A percentile compares a stretch with the other conserved stretches of the same genome.
phyloP scores from a whole-genome alignment of 2,113 vertebrate genomes.

The Labeo catla region DNA sequence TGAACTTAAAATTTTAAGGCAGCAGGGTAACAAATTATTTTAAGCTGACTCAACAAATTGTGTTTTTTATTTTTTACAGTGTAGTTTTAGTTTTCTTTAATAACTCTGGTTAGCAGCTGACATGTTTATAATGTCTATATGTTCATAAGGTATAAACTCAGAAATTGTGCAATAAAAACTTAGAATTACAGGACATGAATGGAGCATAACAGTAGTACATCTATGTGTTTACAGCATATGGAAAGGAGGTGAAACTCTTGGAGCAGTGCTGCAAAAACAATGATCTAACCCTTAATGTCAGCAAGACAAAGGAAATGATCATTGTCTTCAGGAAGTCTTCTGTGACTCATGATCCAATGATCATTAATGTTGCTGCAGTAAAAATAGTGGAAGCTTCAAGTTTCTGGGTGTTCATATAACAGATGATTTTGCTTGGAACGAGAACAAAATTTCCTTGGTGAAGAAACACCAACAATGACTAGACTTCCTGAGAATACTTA shows the following conservation, averaged over 20 bases:
- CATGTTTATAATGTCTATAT: too few relatives aligned
- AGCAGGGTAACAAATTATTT: too few relatives aligned
- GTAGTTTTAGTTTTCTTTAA: too few relatives aligned
- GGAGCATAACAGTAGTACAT: too few relatives aligned
- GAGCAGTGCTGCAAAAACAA: not conserved
- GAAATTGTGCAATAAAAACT: too few relatives aligned
- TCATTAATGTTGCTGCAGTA: not conserved
- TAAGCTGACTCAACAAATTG: too few relatives aligned
- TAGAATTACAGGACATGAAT: too few relatives aligned
- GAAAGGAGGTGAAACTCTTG: not conserved
- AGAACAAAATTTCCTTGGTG: not conserved
- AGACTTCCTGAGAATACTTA: not conserved
- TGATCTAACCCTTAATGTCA: not conserved
- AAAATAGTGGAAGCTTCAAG: not conserved
- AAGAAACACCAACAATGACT: not conserved
- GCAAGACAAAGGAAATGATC: not conserved
- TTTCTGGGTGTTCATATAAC: not conserved
- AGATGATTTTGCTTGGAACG: not conserved
- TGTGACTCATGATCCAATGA: not conserved
- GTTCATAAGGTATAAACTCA: too few relatives aligned
- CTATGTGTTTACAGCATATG: not conserved
- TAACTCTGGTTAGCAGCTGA: too few relatives aligned
- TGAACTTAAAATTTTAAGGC: too few relatives aligned
- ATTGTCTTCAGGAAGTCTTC: not conserved
- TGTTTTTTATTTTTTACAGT: too few relatives aligned